Conservation (phyloP, 1,140 invertebrate species). For the Kradibia gibbosae region DNA sequence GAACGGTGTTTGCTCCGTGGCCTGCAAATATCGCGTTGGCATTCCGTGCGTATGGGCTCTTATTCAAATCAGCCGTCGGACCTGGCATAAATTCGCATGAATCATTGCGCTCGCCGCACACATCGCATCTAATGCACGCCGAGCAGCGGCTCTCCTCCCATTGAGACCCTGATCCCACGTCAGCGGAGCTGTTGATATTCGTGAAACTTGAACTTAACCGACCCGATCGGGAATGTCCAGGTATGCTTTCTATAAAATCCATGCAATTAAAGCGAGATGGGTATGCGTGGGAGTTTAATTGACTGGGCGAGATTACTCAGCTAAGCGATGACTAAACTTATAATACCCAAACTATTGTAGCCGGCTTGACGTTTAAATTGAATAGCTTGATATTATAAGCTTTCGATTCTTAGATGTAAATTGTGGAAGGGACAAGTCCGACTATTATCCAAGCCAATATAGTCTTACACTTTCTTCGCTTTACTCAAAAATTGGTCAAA, state of each 20-base stretch:
- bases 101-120: background rate
- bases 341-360: background rate
- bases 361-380: too few species aligned
- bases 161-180: too few species aligned
- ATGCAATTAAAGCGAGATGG: background rate
- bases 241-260: background rate
- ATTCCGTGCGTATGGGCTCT: slow-evolving; percentile 58
- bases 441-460: too few species aligned
- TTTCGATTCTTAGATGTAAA: too few species aligned
- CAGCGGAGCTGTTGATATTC: background rate
- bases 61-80: slow-evolving; percentile 57
- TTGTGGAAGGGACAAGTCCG: too few species aligned
- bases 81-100: slow-evolving; percentile 33
- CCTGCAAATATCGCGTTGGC: slow-evolving; percentile 63
- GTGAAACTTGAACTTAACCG: background rate
- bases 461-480: too few species aligned
- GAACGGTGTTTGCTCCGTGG: slow-evolving; percentile 60
- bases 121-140: too few species aligned
- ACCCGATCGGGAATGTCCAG: background rate
- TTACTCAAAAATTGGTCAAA: background rate
- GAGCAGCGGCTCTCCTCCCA: too few species aligned
- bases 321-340: background rate
- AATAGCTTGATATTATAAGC: too few species aligned
- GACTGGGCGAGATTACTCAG: background rate
- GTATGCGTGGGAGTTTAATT: background rate